Percentiles rank a stretch among this genome's conserved stretches.
Evolutionary conservation across 2,888 invertebrate species (phyloP).

Genomic region (Pelosia muscerda): DNA sequence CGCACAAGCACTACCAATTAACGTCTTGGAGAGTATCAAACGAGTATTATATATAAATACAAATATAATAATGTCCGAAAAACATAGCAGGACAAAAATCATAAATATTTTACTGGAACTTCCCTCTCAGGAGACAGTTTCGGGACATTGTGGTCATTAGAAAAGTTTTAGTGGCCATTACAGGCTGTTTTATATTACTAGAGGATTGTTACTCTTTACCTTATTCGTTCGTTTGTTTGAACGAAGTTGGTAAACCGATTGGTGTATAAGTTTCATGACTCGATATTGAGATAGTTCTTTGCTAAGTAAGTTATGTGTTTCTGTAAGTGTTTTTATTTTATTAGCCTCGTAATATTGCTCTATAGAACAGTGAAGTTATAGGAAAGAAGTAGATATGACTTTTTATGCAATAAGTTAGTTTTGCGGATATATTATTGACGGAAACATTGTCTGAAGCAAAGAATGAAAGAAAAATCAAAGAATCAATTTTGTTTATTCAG

Average conservation of each 20-base stretch:
- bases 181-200: slow-evolving; percentile 74
- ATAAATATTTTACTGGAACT: slow-evolving; percentile 76
- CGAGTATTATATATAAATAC: too few relatives aligned
- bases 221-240: slow-evolving; percentile 32
- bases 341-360: neutral
- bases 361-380: neutral
- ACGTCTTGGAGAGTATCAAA: too few relatives aligned
- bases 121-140: slow-evolving; percentile 76
- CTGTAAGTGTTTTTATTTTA: slow-evolving; percentile 12
- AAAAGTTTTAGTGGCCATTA: slow-evolving; percentile 82
- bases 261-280: slow-evolving; percentile 17
- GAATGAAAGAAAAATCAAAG: too few relatives aligned
- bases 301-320: slow-evolving; percentile 13
- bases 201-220: slow-evolving; percentile 33
- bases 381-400: neutral
- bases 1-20: too few relatives aligned
- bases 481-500: too few relatives aligned
- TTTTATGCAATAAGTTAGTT: slow-evolving; percentile 1
- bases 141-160: slow-evolving; percentile 76
- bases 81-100: slow-evolving; percentile 61
- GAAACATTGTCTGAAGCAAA: neutral
- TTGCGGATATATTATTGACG: neutral
- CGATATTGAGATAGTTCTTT: slow-evolving; percentile 13
- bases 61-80: slow-evolving; percentile 59
- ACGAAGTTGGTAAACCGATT: slow-evolving; percentile 27